Base-by-base conservation (phyloP, 1,140 invertebrate species). In the Tetramorium parvispinum region DNA sequence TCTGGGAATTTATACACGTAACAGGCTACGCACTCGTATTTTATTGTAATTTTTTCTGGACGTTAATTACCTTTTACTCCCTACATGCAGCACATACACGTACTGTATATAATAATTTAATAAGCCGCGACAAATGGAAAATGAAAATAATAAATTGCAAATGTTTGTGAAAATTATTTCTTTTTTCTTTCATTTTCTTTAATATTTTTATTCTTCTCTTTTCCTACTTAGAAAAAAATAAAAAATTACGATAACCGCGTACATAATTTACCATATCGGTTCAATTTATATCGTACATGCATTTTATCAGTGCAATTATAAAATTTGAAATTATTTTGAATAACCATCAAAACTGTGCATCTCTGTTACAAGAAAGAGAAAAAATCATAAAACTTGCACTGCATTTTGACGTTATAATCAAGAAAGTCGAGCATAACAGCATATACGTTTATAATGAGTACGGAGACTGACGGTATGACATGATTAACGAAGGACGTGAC, bases 401-500 rank as follows among this genome's bases (percentile, higher is more conserved):
- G 43, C 32, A 11, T 81, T 81, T 51, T 49, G 49, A 68, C n/a
- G 16, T 40, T 78, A n/a, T 46, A 55, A 55, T 70, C n/a, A 81
- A 79, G 24, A 81, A 81, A 55, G 55, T 27, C 46, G 21, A 63
- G 40, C 5, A 32, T 78, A 78, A 78, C 59, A 37, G 57, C 18
- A 24, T 55, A 63, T 51, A 55, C 77, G 77, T 68, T 68, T 81
- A 81, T 81, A 81, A 79, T 81, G 77, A 81, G 63, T 24, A 24
- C 46, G 46, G 5, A 51, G 46, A 78, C 43, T 63, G 75, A n/a
- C 18, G 40, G 57, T 63, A 63, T 63, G 75, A 63, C 40, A 21
- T 68, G 75, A 77, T 77, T 65, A 65, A 78, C 57, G 76, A 63
- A 77, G 75, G 40, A 66, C 76, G 61, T 66, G 59, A 85, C 27